Evolutionary conservation across 1,140 invertebrate genomes (phyloP).

Genomic region (Drosophila sproati): DNA sequence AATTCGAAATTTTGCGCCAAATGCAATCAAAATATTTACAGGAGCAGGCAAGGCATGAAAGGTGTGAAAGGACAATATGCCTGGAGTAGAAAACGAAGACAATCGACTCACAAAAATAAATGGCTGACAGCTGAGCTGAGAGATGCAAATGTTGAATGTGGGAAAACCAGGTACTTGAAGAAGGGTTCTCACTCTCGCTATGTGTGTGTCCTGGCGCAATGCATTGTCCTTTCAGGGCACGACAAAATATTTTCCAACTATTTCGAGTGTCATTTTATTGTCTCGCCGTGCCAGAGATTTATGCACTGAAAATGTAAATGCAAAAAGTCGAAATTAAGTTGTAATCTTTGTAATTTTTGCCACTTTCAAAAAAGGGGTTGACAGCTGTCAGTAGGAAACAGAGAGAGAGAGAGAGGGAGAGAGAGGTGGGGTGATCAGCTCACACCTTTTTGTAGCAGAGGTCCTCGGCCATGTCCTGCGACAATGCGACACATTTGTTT

Average conservation of each 20-base stretch:
- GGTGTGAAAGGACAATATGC: slow-evolving; percentile 75
- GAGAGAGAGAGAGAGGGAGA: neutral
- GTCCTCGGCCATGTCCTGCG: slow-evolving; percentile 13
- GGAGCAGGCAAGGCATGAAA: slow-evolving; percentile 38
- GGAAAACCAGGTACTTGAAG: slow-evolving; percentile 21
- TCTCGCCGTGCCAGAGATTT: slow-evolving; percentile 56
- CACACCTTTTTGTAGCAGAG: slow-evolving; percentile 44
- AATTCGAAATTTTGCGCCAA: slow-evolving; percentile 32
- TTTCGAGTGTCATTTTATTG: slow-evolving; percentile 71
- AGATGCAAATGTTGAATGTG: slow-evolving; percentile 45
- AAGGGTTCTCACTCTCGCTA: slow-evolving; percentile 17
- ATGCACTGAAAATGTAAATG: slow-evolving; percentile 76
- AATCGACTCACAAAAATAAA: slow-evolving; percentile 14
- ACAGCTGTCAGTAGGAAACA: slow-evolving; percentile 53
- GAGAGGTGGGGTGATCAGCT: slow-evolving; percentile 23
- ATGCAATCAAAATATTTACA: slow-evolving; percentile 78
- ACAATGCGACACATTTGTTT: slow-evolving; percentile 84
- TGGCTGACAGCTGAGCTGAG: slow-evolving; percentile 16
- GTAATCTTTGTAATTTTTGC: slow-evolving; percentile 81
- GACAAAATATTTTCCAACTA: slow-evolving; percentile 77
- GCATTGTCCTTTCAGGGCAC: slow-evolving; percentile 38
- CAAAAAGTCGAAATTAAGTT: slow-evolving; percentile 80
- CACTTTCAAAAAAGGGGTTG: slow-evolving; percentile 63
- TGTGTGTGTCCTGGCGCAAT: slow-evolving; percentile 32
- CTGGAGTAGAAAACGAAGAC: slow-evolving; percentile 26